Base-by-base conservation (phyloP, 2,797 vertebrate genomes). In the Falco novaeseelandiae region DNA sequence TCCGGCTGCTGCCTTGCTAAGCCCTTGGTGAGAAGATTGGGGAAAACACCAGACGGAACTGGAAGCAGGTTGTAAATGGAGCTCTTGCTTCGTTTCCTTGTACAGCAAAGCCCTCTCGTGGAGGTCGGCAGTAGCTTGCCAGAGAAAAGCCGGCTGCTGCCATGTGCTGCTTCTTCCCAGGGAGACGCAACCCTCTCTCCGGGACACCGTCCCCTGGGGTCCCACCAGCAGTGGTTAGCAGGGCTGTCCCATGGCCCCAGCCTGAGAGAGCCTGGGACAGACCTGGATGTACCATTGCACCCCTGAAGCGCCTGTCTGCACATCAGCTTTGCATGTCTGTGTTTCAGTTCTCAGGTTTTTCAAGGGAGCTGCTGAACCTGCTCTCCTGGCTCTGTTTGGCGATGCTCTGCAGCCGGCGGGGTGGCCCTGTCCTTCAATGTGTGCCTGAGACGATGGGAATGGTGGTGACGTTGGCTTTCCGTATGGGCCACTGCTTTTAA, bases 61-160 rank as follows among this genome's bases (percentile, higher is more conserved):
- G 77, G 46, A 32, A 81, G 65, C 70, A 5, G 34, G 20, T 2
- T 82, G 74, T 15, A 4, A 63, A n/a, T 1, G 44, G 34, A 61
- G 25, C 46, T 86, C 63, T 74, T 6, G 0, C 9, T 59, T 46
- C 54, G 7, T 93, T 96, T 97, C 83, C 88, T 93, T 89, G 88
- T 92, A 34, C 93, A 96, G 93, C 95, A 95, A 97, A 97, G 96
- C 94, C 96, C 96, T 96, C 96, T 97, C 81, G 96, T 96, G 96
- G 96, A 96, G 36, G 90, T 5, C 18, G 30, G 89, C 72, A 87
- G 96, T 55, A 96, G 87, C 90, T 93, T 71, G 91, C 65, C 65
- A 5, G 71, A 18, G 72, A 66, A 62, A 52, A 54, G 13, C 51
- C 6, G 67, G 44, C 73, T 61, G 54, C 80, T 66, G 66, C 4